A percentile compares a stretch with the other conserved stretches of the same genome.
Evolutionary conservation across 2,113 vertebrate species (phyloP).

Genomic region (Apteryx owenii): DNA sequence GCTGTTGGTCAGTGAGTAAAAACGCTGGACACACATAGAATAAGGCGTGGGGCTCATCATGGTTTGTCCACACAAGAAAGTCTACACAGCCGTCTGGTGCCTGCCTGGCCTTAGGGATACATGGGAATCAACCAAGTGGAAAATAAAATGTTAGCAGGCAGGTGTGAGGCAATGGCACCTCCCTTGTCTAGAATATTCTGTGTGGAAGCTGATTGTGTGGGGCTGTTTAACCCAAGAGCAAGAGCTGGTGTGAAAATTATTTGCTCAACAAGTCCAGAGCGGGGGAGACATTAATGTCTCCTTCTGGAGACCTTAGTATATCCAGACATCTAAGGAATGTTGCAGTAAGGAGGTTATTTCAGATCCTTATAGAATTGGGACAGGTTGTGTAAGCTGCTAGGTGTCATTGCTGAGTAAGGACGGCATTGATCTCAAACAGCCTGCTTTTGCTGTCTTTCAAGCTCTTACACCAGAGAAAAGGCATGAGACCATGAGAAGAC

Average conservation of each 20-base stretch:
- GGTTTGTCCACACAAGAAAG: constrained; percentile 18
- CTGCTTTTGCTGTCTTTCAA: not conserved
- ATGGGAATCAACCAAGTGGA: not conserved
- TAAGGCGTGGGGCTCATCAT: not conserved
- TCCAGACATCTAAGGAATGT: not conserved
- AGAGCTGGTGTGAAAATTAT: not conserved
- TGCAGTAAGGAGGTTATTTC: not conserved
- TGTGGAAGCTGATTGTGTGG: not conserved
- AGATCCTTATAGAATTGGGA: not conserved
- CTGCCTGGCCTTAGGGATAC: constrained; percentile 45
- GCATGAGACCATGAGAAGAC: not conserved
- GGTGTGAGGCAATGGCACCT: not conserved
- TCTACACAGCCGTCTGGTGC: constrained; percentile 54
- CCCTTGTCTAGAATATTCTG: not conserved
- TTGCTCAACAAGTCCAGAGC: not conserved
- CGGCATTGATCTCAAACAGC: not conserved
- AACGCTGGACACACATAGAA: constrained; percentile 38
- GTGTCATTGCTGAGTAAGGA: not conserved
- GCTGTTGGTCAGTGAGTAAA: constrained; percentile 75
- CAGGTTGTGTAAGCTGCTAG: not conserved
- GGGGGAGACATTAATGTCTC: fast-evolving
- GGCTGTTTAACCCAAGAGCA: not conserved
- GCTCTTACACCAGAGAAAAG: not conserved
- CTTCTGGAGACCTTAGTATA: not conserved
- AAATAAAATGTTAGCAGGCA: not conserved